Conservation (phyloP, 2,888 invertebrate genomes). For the Leptarthrus brevirostris region DNA sequence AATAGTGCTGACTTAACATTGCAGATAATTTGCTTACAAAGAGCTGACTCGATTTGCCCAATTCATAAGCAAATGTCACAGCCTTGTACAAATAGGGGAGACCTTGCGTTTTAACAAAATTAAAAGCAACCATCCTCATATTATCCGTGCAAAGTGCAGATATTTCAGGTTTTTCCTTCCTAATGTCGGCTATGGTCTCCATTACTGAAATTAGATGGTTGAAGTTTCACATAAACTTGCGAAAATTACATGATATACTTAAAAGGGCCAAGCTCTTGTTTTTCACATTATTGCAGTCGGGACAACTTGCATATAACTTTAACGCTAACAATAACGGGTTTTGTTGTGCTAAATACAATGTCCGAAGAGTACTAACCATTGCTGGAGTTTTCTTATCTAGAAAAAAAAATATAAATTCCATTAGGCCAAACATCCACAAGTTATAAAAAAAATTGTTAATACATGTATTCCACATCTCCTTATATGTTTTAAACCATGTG, state of each 20-base stretch:
- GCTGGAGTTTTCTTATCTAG: conserved; percentile 60
- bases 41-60: conserved; percentile 72
- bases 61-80: conserved; percentile 74
- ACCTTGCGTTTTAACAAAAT: conserved; percentile 76
- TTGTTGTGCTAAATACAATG: conserved; percentile 57
- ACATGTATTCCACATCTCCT: conserved; percentile 63
- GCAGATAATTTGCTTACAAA: conserved; percentile 74
- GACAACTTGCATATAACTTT: conserved; percentile 65
- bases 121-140: conserved; percentile 79
- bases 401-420: neutral
- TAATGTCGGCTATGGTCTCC: conserved; percentile 72
- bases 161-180: conserved; percentile 65
- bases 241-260: no score
- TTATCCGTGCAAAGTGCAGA: conserved; percentile 67
- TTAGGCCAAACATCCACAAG: neutral
- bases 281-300: conserved; percentile 65
- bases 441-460: conserved; percentile 38
- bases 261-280: conserved; percentile 62
- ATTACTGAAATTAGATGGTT: conserved; percentile 68
- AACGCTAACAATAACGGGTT: conserved; percentile 63
- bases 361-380: conserved; percentile 59
- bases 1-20: conserved; percentile 70
- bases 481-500: conserved; percentile 61
- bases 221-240: no score
- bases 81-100: conserved; percentile 73